Percentiles rank a stretch among this genome's conserved stretches.
phyloP scores from a whole-genome alignment of 2,797 vertebrate genomes.

The Microctenopoma stevenorrisi region DNA sequence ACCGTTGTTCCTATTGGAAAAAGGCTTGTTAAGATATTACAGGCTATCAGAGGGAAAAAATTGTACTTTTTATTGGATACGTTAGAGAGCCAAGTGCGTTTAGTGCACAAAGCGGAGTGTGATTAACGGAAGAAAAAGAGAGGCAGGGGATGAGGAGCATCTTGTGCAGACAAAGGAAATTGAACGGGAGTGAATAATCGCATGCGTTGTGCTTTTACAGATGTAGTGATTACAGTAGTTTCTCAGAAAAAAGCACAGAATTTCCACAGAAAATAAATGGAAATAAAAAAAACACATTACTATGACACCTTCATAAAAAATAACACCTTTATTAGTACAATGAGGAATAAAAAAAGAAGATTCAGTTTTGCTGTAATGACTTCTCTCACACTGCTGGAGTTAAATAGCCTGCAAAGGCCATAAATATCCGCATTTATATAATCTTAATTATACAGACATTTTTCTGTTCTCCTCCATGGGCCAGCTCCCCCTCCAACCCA shows the following conservation, averaged over 20 bases:
- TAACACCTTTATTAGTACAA: constrained; percentile 35
- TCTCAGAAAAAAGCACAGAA: background rate
- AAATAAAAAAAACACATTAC: background rate
- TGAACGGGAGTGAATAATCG: constrained; percentile 2
- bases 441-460: constrained; percentile 73
- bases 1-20: constrained; percentile 49
- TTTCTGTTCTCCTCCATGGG: constrained; percentile 64
- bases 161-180: constrained; percentile 4
- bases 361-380: constrained; percentile 31
- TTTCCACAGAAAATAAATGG: constrained; percentile 19
- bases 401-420: constrained; percentile 23
- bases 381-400: constrained; percentile 31
- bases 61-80: constrained; percentile 58
- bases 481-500: constrained; percentile 71
- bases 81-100: constrained; percentile 56
- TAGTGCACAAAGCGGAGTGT: constrained; percentile 58
- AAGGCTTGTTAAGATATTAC: constrained; percentile 57
- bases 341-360: constrained; percentile 31
- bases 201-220: constrained; percentile 15
- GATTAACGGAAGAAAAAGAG: constrained; percentile 33
- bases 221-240: constrained; percentile 13
- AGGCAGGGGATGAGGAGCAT: constrained; percentile 21
- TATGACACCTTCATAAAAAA: constrained; percentile 16
- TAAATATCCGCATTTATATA: constrained; percentile 70
- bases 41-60: constrained; percentile 48